phyloP scores from a whole-genome alignment of 2,113 vertebrate species.

The Lampris incognitus region DNA sequence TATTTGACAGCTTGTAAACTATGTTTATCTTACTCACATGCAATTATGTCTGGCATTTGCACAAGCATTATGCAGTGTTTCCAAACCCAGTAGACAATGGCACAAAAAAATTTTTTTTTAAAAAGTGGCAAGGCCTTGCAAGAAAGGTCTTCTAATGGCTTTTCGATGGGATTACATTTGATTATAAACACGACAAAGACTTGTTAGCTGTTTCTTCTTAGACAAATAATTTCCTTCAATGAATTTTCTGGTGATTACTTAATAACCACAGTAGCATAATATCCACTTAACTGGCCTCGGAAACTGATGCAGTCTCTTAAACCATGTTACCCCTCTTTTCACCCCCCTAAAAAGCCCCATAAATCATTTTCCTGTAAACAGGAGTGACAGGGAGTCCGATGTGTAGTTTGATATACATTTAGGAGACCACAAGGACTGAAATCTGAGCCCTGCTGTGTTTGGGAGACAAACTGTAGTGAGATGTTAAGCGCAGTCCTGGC shows the following conservation, averaged over 20 bases:
- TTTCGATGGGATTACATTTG: constrained; percentile 21
- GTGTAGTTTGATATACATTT: constrained; percentile 83
- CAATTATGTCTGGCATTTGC: constrained; percentile 69
- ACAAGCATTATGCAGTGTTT: constrained; percentile 45
- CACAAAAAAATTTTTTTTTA: neutral
- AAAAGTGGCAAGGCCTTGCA: neutral
- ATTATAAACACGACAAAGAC: constrained; percentile 10
- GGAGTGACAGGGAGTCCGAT: constrained; percentile 82
- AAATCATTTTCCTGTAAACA: constrained; percentile 87
- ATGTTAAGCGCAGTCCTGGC: constrained; percentile 45
- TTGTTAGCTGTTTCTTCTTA: neutral
- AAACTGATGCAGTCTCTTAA: constrained; percentile 51
- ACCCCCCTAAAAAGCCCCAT: constrained; percentile 75
- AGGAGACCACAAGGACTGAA: constrained; percentile 79
- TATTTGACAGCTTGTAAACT: constrained; percentile 72
- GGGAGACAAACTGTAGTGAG: constrained; percentile 66
- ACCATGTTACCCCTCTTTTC: constrained; percentile 60
- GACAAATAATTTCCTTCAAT: constrained; percentile 55
- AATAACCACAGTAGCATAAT: constrained; percentile 50
- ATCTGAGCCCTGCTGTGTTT: constrained; percentile 74
- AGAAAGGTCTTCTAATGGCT: constrained; percentile 30
- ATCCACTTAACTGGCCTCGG: constrained; percentile 40
- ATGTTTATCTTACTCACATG: constrained; percentile 64
- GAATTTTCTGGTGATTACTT: constrained; percentile 55
- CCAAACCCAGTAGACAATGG: constrained; percentile 44